Evolutionary conservation across 1,140 invertebrate genomes (phyloP).

Genomic region (Venustaconcha ellipsiformis): DNA sequence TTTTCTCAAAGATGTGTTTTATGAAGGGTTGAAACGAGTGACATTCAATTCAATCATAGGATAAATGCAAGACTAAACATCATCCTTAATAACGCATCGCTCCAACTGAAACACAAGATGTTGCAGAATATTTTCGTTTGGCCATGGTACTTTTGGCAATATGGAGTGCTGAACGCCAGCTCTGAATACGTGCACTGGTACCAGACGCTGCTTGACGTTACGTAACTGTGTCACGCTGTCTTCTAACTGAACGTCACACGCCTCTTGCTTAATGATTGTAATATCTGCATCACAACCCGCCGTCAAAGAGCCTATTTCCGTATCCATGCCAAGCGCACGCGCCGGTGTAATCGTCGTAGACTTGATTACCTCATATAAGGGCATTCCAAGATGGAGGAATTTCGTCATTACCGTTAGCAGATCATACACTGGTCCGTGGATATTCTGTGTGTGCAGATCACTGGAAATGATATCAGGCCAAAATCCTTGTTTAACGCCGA

Average conservation of each 20-base stretch:
- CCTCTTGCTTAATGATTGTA: slow-evolving; percentile 49
- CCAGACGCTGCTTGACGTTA: slow-evolving; percentile 36
- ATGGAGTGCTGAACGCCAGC: slow-evolving; percentile 23
- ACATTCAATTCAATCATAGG: too few relatives aligned
- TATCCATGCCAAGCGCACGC: slow-evolving; percentile 37
- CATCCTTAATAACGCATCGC: too few relatives aligned
- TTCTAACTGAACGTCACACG: slow-evolving; percentile 45
- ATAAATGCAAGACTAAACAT: too few relatives aligned
- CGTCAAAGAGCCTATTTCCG: slow-evolving; percentile 45
- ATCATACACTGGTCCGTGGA: slow-evolving; percentile 57
- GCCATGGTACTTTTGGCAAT: too few relatives aligned
- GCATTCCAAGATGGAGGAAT: slow-evolving; percentile 61
- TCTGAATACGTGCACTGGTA: slow-evolving; percentile 55
- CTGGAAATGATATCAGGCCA: slow-evolving; percentile 61
- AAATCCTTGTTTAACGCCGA: slow-evolving; percentile 41
- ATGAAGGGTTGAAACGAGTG: too few relatives aligned
- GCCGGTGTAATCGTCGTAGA: slow-evolving; percentile 55
- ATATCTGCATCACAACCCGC: slow-evolving; percentile 55
- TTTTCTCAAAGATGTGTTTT: too few relatives aligned
- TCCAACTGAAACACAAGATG: too few relatives aligned
- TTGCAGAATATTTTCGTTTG: too few relatives aligned
- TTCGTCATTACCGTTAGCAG: slow-evolving; percentile 58
- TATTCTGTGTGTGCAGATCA: slow-evolving; percentile 55
- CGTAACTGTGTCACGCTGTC: slow-evolving; percentile 45
- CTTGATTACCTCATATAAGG: slow-evolving; percentile 48